A percentile compares a stretch with the other conserved stretches of the same genome.
phyloP scores from a whole-genome alignment of 1,140 invertebrate species.

The Wasmannia auropunctata region DNA sequence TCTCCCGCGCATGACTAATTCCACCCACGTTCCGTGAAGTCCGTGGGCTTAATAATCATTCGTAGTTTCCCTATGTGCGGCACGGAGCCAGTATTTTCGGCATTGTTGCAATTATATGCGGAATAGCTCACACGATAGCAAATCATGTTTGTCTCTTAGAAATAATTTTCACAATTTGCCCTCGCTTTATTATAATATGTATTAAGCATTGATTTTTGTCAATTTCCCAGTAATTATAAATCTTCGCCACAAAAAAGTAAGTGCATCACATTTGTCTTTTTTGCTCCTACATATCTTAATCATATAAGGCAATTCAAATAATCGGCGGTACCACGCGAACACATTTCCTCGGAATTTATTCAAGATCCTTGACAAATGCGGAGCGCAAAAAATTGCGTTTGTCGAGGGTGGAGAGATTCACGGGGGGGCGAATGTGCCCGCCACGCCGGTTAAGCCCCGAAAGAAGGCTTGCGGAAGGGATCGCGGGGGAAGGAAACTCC shows the following conservation, averaged over 20 bases:
- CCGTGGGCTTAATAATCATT: conserved; percentile 33
- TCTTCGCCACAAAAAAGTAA: not conserved
- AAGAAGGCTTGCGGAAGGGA: conserved; percentile 22
- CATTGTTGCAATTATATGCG: not conserved
- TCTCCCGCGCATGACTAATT: conserved; percentile 57
- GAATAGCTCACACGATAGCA: not conserved
- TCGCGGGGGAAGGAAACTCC: conserved; percentile 31
- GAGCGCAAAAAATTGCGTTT: conserved; percentile 55
- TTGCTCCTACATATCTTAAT: conserved; percentile 18
- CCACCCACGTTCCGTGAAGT: conserved; percentile 34
- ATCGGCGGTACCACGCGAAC: conserved; percentile 3
- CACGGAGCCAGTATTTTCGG: not conserved
- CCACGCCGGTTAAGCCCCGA: conserved; percentile 21
- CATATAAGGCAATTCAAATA: conserved; percentile 10
- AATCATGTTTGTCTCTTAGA: not conserved
- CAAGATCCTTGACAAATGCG: conserved; percentile 58
- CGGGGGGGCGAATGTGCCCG: not conserved
- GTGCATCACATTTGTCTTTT: no score
- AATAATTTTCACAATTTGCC: not conserved
- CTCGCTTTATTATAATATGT: not conserved
- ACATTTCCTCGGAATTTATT: conserved; percentile 50
- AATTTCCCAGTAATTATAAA: not conserved
- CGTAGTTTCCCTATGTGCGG: not conserved
- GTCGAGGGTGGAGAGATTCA: conserved; percentile 47
- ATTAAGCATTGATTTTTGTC: not conserved